Conservation (phyloP, 1,140 invertebrate genomes). For the Akabosia matsudoensis region DNA sequence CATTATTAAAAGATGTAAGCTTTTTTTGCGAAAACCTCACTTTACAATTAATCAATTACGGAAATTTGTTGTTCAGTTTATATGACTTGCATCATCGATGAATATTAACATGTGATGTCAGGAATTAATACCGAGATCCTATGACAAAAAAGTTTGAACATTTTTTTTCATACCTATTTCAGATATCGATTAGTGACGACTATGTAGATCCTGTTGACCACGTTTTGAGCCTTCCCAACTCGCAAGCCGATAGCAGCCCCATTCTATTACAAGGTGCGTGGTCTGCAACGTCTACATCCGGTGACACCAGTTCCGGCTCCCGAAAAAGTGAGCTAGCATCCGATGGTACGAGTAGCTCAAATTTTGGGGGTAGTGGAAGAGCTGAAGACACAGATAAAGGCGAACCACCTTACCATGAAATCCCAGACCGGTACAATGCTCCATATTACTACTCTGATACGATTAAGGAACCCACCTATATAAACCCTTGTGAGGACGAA, state of each 20-base stretch:
- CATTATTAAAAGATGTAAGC: no score
- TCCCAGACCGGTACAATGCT: slow-evolving; percentile 39
- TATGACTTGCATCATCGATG: neutral
- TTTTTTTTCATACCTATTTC: neutral
- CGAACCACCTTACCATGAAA: slow-evolving; percentile 41
- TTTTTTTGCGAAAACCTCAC: no score
- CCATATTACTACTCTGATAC: slow-evolving; percentile 46
- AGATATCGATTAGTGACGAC: slow-evolving; percentile 40
- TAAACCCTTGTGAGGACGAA: neutral
- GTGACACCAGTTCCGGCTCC: neutral
- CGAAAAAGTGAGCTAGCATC: slow-evolving; percentile 11
- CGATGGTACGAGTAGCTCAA: neutral
- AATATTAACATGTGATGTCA: no score
- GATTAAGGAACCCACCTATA: slow-evolving; percentile 26
- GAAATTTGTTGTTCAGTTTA: neutral
- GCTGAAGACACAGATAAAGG: slow-evolving; percentile 12
- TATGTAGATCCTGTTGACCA: slow-evolving; percentile 41
- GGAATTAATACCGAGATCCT: no score
- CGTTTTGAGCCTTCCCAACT: neutral
- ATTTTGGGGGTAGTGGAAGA: neutral
- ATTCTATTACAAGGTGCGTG: neutral
- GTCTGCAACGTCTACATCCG: neutral
- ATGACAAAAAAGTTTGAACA: slow-evolving; percentile 21
- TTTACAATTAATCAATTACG: no score
- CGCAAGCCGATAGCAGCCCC: neutral